These are phyloP conservation scores for Oreochromis spilurus DNA, from an alignment of 2,113 vertebrate genomes.

Conservation along the genomic window DNA sequence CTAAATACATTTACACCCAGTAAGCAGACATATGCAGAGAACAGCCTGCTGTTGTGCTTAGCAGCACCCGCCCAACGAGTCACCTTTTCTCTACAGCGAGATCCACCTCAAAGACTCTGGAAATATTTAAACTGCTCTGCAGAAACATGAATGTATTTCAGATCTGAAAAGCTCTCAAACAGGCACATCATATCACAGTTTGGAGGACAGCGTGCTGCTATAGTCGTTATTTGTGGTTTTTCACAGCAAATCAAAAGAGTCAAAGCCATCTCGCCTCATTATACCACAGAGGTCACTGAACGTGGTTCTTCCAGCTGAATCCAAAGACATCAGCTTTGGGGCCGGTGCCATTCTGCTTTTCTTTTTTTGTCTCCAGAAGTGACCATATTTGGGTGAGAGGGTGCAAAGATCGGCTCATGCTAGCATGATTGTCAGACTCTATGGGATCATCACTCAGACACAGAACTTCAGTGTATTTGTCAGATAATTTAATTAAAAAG, in stretches of 20 bases:
- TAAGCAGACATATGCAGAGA: constrained; percentile 55
- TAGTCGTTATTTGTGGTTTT: neutral
- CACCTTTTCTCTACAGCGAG: neutral
- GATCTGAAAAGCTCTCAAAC: neutral
- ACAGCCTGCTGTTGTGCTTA: constrained; percentile 16
- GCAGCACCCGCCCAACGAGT: neutral
- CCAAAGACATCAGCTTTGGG: neutral
- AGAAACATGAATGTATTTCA: neutral
- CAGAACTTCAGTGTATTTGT: neutral
- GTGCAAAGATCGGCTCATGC: accelerated
- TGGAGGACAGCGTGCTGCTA: neutral
- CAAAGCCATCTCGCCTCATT: neutral
- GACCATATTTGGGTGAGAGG: neutral
- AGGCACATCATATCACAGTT: neutral
- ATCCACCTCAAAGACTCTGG: neutral
- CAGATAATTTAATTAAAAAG: neutral
- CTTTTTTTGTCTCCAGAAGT: neutral
- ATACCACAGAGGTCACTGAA: accelerated
- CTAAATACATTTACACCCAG: constrained; percentile 60
- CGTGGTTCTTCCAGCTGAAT: neutral
- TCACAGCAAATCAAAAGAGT: neutral
- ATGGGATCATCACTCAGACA: neutral
- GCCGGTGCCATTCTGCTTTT: accelerated
- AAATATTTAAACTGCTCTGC: neutral
- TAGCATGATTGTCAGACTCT: neutral